phyloP scores from a whole-genome alignment of 2,113 vertebrate species.

The Corythaeola cristata region DNA sequence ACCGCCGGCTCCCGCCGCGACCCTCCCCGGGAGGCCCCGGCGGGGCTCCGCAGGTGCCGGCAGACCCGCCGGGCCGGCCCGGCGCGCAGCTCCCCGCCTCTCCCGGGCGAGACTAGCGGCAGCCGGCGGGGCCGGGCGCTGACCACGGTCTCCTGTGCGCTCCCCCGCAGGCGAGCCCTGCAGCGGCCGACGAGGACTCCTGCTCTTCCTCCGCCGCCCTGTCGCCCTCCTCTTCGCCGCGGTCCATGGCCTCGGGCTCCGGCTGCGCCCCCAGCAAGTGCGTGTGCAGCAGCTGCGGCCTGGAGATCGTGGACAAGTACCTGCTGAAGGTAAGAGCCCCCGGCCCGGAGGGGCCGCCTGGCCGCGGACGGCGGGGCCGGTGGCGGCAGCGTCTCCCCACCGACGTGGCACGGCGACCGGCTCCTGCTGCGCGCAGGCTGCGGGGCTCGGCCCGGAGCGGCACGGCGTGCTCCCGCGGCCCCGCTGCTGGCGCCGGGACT shows the following conservation, averaged over 20 bases:
- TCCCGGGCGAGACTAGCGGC: background rate
- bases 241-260: slow-evolving; percentile 85
- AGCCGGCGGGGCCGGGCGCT: background rate
- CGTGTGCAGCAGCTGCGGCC: slow-evolving; percentile 89
- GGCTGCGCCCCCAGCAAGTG: slow-evolving; percentile 78
- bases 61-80: background rate
- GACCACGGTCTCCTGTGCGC: background rate
- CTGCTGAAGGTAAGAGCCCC: slow-evolving; percentile 88
- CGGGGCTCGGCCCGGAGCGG: too few species aligned
- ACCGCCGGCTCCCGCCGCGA: background rate
- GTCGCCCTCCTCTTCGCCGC: slow-evolving; percentile 86
- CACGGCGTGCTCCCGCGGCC: too few species aligned
- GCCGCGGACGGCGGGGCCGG: too few species aligned
- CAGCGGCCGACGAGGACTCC: slow-evolving; percentile 83
- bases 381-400: too few species aligned
- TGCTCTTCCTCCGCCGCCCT: slow-evolving; percentile 79
- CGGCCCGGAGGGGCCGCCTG: too few species aligned
- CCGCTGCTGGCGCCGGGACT: too few species aligned
- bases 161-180: slow-evolving; percentile 77
- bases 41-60: background rate
- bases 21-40: too few species aligned
- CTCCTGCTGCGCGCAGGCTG: too few species aligned
- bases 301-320: slow-evolving; percentile 96
- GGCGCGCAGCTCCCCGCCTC: background rate
- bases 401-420: too few species aligned